phyloP scores from a whole-genome alignment of 1,140 invertebrate species.

The Drosophila erecta region DNA sequence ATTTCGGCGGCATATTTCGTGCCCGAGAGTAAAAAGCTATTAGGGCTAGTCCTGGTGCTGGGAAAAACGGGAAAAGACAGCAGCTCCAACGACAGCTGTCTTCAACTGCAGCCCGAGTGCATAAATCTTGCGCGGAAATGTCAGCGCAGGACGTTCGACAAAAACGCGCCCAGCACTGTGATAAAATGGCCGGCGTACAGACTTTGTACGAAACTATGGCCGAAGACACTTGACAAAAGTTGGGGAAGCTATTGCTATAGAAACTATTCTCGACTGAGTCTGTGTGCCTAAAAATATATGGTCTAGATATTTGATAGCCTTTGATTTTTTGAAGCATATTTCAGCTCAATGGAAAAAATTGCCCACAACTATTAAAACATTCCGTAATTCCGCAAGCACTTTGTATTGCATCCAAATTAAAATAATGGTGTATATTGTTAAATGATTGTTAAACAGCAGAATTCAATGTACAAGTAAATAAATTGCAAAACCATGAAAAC shows the following conservation, averaged over 20 bases:
- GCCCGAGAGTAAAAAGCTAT: slow-evolving; percentile 78
- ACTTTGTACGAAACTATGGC: slow-evolving; percentile 58
- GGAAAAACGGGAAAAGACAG: slow-evolving; percentile 48
- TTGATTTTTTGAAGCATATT: too few species aligned
- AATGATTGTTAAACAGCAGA: too few species aligned
- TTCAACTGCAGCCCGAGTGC: slow-evolving; percentile 79
- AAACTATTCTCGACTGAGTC: neutral
- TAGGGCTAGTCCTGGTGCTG: slow-evolving; percentile 36
- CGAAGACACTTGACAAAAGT: neutral
- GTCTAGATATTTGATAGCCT: too few species aligned
- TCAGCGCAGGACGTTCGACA: slow-evolving; percentile 51
- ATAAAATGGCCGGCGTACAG: slow-evolving; percentile 72
- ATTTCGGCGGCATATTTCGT: slow-evolving; percentile 78
- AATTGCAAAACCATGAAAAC: too few species aligned
- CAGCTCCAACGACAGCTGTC: slow-evolving; percentile 74
- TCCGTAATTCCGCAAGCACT: too few species aligned
- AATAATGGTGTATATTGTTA: too few species aligned
- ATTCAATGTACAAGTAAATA: too few species aligned
- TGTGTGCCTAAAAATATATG: neutral
- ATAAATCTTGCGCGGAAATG: slow-evolving; percentile 81
- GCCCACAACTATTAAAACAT: too few species aligned
- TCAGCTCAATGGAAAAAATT: too few species aligned
- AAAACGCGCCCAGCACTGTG: slow-evolving; percentile 61
- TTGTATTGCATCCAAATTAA: too few species aligned
- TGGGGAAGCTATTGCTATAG: neutral